Base-by-base conservation (phyloP, 1,140 invertebrate species). In the Pseudomyrmex flavicornis region DNA sequence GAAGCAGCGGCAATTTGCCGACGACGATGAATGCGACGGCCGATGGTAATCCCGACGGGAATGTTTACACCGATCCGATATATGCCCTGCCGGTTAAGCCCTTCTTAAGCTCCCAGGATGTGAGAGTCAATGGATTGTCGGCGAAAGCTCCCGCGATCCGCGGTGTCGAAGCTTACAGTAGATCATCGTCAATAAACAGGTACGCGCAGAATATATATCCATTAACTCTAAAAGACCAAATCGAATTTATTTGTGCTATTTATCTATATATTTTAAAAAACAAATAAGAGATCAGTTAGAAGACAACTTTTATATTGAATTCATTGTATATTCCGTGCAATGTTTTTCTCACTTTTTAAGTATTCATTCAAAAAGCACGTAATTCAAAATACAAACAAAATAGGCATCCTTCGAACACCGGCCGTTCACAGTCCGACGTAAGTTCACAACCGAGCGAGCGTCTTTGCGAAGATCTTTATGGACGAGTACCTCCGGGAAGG, bases 21-120 rank as follows among this genome's bases (percentile, higher is more conserved):
- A 84, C 61, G 50, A 59, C 73, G 2, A 79, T 66, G 35, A 70
- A 46, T 61, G 50, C 83, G 26, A 54, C 76, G 3, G 52, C 52
- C 52, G 84, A 86, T 52, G 15, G 46, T 48, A 90, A 89, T 77
- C 44, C 88, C 17, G 54, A 48, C 7, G 88, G 63, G 17, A 90
- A 88, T 84, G 76, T 91, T 61, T 93, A 92, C 73, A 92, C 89
- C 15, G 93, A 94, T 74, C 94, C 93, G 56, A 92, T 94, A 77
- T 94, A 94, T 59, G 91, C 93, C n/a, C 88, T 93, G 52, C 93
- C 93, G 3, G 91, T 94, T 9, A 94, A 94, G 61, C 94, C 93
- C 1, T 94, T 94, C 80, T 90, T 94, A 17, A 94, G 93, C 74
- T 93, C 94, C 9, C 94, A 94, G 77, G 94, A 94, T 70, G 92